Base-by-base conservation (phyloP, 2,797 vertebrate genomes). In the Alca torda region DNA sequence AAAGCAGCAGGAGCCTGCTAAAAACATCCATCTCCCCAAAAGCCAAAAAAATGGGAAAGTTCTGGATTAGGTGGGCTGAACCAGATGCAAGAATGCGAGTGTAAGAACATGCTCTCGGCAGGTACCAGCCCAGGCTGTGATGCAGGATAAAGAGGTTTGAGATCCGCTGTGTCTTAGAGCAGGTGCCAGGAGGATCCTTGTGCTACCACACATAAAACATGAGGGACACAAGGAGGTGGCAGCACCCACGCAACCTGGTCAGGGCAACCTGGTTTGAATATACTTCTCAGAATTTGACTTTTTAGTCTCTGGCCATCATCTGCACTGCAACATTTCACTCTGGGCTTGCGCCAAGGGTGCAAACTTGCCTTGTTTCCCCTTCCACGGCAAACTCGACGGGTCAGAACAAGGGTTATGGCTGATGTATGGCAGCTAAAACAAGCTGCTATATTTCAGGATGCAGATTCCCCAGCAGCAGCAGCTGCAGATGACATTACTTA, bases 141-240 rank as follows among this genome's bases (percentile, higher is more conserved):
- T 28, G 6, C 4, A 43, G 12, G 6, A 3, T 69, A 43, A 78
- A 82, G 54, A 73, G 18, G 8, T 11, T 50, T 82, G 63, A 79
- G 86, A 84, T 48, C 24, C 1, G 0, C 54, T n/a, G 5, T 21
- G 4, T n/a, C 35, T 50, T 48, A 26, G 11, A 57, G 30, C 31
- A 85, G 14, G 12, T 61, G 41, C 24, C 30, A 70, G 46, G 18
- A 82, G 19, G 30, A n/a, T 41, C 46, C 57, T 61, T 2, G 4
- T 61, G 37, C 25, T 67, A 30, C 33, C 7, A 9, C 1, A 8
- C 10, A 9, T 4, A 53, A 4, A 68, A 5, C 13, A 3, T 3
- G 23, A 60, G 1, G 3, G 54, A 57, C 28, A 37, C 0, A 0
- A 6, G 33, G 63, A 91, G 31, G 20, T 15, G 35, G 8, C 18